Percentiles rank a stretch among this genome's conserved stretches.
Conservation (phyloP, 2,113 vertebrate genomes). For the Ahaetulla prasina region DNA sequence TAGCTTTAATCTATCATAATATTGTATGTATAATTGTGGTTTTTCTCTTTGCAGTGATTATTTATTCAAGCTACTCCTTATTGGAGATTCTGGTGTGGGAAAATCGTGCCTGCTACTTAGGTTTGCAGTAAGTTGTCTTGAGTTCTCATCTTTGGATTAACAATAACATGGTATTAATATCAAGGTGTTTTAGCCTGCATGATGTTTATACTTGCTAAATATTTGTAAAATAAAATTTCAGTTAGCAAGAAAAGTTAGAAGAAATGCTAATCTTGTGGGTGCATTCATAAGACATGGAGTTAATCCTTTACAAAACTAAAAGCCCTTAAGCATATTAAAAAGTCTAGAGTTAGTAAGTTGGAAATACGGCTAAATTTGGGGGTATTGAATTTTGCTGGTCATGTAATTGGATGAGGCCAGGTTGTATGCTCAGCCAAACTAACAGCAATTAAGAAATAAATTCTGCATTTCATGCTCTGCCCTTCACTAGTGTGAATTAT, state of each 20-base stretch:
- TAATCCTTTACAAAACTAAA: not conserved
- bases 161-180: not conserved
- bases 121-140: constrained; percentile 90
- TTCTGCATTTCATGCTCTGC: not conserved
- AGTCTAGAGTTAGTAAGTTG: not conserved
- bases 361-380: not conserved
- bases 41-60: constrained; percentile 83
- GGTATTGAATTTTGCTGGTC: not conserved
- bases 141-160: constrained; percentile 29
- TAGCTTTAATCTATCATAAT: not conserved
- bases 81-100: constrained; percentile 96
- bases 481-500: not conserved
- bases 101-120: constrained; percentile 98
- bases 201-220: not conserved
- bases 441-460: not conserved
- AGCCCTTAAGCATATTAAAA: not conserved
- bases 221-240: not conserved
- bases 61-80: constrained; percentile 99
- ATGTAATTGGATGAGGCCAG: not conserved
- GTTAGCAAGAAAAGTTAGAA: not conserved
- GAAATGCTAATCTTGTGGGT: not conserved
- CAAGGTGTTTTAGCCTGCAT: no score
- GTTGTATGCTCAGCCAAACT: not conserved
- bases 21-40: not conserved
- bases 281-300: not conserved